Percentiles rank a stretch among this genome's conserved stretches.
phyloP scores from a whole-genome alignment of 1,140 invertebrate species.

The Drosophila equinoxialis region DNA sequence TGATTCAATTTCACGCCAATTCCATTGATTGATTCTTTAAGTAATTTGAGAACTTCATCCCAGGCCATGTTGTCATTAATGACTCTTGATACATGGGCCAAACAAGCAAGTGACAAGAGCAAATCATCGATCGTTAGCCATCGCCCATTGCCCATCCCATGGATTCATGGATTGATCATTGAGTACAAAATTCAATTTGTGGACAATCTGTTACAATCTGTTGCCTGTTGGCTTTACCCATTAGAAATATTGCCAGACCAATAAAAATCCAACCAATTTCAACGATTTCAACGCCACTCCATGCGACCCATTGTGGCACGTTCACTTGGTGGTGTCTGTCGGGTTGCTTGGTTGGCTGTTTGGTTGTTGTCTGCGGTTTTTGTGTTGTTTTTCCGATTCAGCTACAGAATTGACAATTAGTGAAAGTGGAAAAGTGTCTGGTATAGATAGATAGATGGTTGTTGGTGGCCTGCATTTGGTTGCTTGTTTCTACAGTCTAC shows the following conservation, averaged over 20 bases:
- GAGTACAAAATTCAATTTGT: slow-evolving; percentile 10
- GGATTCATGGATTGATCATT: slow-evolving; percentile 1
- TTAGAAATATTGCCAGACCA: slow-evolving; percentile 10
- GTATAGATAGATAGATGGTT: neutral
- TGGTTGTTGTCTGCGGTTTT: slow-evolving; percentile 13
- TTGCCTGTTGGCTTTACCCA: neutral
- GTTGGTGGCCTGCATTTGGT: slow-evolving; percentile 18
- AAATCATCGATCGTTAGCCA: slow-evolving; percentile 1
- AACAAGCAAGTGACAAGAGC: slow-evolving; percentile 3
- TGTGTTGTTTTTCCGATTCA: slow-evolving; percentile 20
- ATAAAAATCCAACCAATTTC: slow-evolving; percentile 6
- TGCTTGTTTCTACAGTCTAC: slow-evolving; percentile 5
- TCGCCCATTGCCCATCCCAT: neutral
- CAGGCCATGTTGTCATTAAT: slow-evolving; percentile 4
- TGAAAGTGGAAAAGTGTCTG: slow-evolving; percentile 25
- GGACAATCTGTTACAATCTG: slow-evolving; percentile 12
- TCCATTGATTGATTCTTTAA: slow-evolving; percentile 6
- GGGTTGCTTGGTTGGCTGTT: neutral
- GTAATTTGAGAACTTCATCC: slow-evolving; percentile 13
- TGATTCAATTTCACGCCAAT: neutral
- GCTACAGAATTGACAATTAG: slow-evolving; percentile 23
- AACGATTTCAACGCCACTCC: slow-evolving; percentile 1
- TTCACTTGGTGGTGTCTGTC: slow-evolving; percentile 1
- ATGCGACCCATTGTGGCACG: neutral
- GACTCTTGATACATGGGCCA: neutral